phyloP scores from a whole-genome alignment of 2,888 invertebrate genomes.

The Macrosoma leucophasiata region DNA sequence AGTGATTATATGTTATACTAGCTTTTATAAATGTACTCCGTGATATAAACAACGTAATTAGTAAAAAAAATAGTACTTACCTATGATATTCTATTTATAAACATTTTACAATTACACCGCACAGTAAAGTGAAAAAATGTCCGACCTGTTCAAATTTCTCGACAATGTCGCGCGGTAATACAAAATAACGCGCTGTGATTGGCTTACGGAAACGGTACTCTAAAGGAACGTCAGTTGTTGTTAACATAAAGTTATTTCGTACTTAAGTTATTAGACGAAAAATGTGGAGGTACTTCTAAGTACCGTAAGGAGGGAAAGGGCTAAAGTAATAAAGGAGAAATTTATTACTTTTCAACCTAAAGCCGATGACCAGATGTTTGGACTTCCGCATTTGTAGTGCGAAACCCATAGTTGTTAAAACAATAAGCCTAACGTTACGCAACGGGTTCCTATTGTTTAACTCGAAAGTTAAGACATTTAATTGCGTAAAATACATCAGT shows the following conservation, averaged over 20 bases:
- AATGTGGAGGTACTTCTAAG: conserved; percentile 12
- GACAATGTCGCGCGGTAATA: conserved; percentile 5
- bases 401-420: too few relatives aligned
- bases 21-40: conserved; percentile 1
- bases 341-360: too few relatives aligned
- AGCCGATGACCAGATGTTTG: too few relatives aligned
- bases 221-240: conserved; percentile 10
- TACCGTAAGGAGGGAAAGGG: conserved; percentile 19
- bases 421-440: too few relatives aligned
- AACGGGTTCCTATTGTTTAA: too few relatives aligned
- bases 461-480: too few relatives aligned
- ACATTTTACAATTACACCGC: conserved; percentile 11
- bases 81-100: conserved; percentile 18
- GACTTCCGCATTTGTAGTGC: too few relatives aligned
- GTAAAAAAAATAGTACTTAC: conserved; percentile 15
- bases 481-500: too few relatives aligned
- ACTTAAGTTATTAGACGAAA: conserved; percentile 16
- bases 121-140: conserved; percentile 8
- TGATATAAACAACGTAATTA: conserved; percentile 5
- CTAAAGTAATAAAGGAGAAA: too few relatives aligned
- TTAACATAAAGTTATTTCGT: conserved; percentile 12
- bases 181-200: conserved; percentile 10
- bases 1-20: conserved; percentile 1
- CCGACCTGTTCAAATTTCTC: conserved; percentile 7
- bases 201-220: conserved; percentile 10